Conservation (phyloP, 2,113 vertebrate species). For the Lagopus leucura region DNA sequence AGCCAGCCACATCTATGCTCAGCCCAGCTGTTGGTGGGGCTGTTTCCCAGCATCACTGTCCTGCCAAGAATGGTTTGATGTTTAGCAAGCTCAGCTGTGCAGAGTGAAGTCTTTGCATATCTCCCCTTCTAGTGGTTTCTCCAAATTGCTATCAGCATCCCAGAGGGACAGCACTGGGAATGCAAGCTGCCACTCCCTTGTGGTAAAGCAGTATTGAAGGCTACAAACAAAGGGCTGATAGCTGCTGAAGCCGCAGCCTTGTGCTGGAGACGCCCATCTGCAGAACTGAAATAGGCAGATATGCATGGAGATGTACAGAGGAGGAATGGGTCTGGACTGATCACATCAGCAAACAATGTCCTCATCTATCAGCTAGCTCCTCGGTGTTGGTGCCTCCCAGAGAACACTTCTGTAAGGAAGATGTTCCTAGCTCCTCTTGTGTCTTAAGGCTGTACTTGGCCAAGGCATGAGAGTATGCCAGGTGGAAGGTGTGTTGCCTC, state of each 20-base stretch:
- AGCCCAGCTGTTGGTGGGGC: background rate
- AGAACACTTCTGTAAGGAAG: background rate
- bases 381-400: background rate
- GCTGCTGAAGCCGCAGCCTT: background rate
- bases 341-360: background rate
- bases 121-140: background rate
- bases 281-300: background rate
- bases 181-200: background rate
- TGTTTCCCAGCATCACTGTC: background rate
- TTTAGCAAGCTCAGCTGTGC: conserved; percentile 1
- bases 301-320: background rate
- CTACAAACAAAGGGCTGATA: background rate
- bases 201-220: background rate
- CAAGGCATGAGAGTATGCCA: background rate
- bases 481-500: background rate
- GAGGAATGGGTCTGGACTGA: background rate
- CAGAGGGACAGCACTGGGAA: background rate
- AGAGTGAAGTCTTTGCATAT: background rate
- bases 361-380: background rate
- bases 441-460: background rate
- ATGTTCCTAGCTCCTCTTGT: background rate
- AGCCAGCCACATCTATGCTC: background rate
- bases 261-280: background rate
- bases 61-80: background rate
- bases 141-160: background rate